phyloP scores from a whole-genome alignment of 2,113 vertebrate species.

The Diphyllodes magnificus region DNA sequence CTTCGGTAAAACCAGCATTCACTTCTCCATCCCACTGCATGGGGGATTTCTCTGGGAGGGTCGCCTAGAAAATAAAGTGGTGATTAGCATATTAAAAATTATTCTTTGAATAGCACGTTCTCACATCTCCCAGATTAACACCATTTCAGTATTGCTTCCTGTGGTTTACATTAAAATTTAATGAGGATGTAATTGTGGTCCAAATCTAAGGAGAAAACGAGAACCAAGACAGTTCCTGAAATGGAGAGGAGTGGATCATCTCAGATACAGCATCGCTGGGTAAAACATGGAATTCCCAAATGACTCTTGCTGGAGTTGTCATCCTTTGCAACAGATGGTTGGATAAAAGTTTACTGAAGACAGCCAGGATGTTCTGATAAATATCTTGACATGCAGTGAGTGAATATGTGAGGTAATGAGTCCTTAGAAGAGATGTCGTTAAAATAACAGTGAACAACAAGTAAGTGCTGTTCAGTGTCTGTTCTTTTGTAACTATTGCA shows the following conservation, averaged over 20 bases:
- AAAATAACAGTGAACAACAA: not conserved
- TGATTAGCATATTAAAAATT: not conserved
- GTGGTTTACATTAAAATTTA: not conserved
- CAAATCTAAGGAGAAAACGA: not conserved
- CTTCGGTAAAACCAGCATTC: slow-evolving; percentile 87
- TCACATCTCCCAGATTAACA: not conserved
- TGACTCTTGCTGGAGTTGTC: not conserved
- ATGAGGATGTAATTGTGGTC: not conserved
- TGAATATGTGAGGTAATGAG: not conserved
- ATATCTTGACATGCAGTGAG: not conserved
- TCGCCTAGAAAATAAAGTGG: not conserved
- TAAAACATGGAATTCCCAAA: not conserved
- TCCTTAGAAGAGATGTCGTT: not conserved
- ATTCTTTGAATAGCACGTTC: not conserved
- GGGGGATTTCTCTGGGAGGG: slow-evolving; percentile 80
- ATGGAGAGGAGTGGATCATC: not conserved
- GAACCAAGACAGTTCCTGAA: not conserved
- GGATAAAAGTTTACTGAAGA: not conserved
- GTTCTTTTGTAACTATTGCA: not conserved
- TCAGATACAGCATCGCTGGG: not conserved
- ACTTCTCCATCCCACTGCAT: slow-evolving; percentile 87
- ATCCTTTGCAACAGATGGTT: not conserved
- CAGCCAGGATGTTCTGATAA: not conserved
- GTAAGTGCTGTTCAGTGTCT: not conserved
- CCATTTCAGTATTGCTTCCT: not conserved